Evolutionary conservation across 2,888 invertebrate species (phyloP).

Genomic region (Ectobius pallidus): DNA sequence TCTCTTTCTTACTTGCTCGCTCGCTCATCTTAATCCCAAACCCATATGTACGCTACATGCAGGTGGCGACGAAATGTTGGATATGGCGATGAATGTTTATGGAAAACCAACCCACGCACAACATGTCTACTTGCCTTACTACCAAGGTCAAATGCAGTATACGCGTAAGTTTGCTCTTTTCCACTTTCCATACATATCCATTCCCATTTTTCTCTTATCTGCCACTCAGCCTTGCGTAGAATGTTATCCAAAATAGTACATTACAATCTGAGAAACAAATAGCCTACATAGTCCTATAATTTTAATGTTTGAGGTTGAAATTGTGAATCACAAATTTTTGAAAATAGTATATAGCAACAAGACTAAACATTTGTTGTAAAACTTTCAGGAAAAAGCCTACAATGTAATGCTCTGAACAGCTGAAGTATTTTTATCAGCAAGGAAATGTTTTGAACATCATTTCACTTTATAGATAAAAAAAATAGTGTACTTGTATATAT

Average conservation of each 20-base stretch:
- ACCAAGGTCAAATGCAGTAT: constrained; percentile 58
- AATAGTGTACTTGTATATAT: no score
- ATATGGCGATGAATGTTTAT: constrained; percentile 53
- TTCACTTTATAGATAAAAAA: no score
- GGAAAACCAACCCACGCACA: constrained; percentile 59
- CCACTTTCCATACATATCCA: constrained; percentile 3
- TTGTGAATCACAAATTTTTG: no score
- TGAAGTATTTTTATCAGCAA: no score
- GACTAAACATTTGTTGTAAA: no score
- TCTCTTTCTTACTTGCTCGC: not conserved
- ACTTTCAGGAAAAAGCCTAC: no score
- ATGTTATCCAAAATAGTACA: not conserved
- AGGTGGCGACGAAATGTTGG: constrained; percentile 51
- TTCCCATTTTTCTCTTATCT: not conserved
- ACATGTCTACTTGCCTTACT: constrained; percentile 61
- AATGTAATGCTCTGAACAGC: no score
- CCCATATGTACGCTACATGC: constrained; percentile 31
- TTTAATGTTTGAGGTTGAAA: no score
- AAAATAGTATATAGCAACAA: no score
- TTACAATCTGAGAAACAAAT: not conserved
- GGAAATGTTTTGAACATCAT: no score
- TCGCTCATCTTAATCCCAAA: constrained; percentile 18
- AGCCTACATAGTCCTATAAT: no score
- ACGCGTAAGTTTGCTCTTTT: constrained; percentile 43
- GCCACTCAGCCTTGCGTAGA: not conserved